Evolutionary conservation across 2,113 vertebrate genomes (phyloP), one percentile per base, ranked within the genome.

Genomic region (Jaculus jaculus): DNA sequence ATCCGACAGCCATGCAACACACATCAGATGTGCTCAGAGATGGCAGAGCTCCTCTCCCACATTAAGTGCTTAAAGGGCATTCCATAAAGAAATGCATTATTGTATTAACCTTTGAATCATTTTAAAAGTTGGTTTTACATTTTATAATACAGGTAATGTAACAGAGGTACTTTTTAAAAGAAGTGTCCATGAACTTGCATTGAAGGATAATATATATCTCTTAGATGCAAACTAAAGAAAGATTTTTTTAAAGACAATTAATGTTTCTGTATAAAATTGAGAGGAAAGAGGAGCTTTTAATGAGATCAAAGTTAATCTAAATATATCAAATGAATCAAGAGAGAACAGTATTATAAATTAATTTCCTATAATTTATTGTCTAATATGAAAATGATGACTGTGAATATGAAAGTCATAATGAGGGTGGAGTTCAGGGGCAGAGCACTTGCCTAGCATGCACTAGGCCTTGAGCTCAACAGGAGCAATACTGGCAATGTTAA

Each of bases 41-140:
- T 77, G 87, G 91, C 60, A 87, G 72, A 84, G 83, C 61, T 93
- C 66, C 61, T 85, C 26, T 61, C 39, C 42, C 47, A 92, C 63
- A 89, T 71, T 78, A 78, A 58, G n/a, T 80, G 51, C 39, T 75
- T 92, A 66, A 85, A 84, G 61, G 21, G 30, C 15, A 66, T 93
- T 89, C 54, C 24, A 34, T 84, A 80, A 32, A 93, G 87, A 32
- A 91, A 78, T 86, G 69, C 79, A 54, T 58, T 80, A 71, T 80
- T 89, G 63, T 42, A 77, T 87, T 92, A 91, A 87, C 28, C 12
- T 93, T 68, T 54, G 65, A 72, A 65, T 82, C 63, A 3, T 73
- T 89, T 94, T 68, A 60, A 96, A 95, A 85, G 37, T 74, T 51
- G 6, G 18, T 28, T 23, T 94, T 92, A 51, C 5, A 51, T 91